A percentile compares a stretch with the other conserved stretches of the same genome.
Conservation (phyloP, 2,113 vertebrate genomes). For the Heterocephalus glaber region DNA sequence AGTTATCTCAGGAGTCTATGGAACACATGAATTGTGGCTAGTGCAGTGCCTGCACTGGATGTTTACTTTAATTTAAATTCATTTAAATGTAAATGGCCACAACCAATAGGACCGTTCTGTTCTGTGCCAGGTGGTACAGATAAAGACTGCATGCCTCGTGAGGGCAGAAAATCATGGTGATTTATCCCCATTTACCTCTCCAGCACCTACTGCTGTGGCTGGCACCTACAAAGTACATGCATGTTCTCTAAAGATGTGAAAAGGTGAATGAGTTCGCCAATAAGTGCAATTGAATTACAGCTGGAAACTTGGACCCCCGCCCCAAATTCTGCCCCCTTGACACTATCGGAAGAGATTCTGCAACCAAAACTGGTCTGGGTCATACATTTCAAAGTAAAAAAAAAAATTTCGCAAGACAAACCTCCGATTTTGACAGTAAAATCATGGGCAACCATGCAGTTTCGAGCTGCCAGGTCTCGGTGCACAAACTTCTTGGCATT, state of each 20-base stretch:
- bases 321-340: neutral
- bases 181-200: fast-evolving
- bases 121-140: fast-evolving
- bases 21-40: neutral
- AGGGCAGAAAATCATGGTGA: neutral
- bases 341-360: neutral
- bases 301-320: fast-evolving
- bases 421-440: conserved; percentile 98
- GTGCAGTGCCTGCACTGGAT: fast-evolving
- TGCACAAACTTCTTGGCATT: conserved; percentile 99
- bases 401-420: conserved; percentile 60
- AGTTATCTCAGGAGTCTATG: neutral
- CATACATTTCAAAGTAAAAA: neutral
- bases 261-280: neutral
- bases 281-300: neutral
- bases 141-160: neutral
- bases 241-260: neutral
- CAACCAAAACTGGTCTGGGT: neutral
- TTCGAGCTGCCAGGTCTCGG: conserved; percentile 96
- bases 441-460: conserved; percentile 99
- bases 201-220: neutral
- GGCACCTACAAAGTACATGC: fast-evolving
- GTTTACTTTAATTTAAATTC: neutral
- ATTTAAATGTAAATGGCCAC: neutral
- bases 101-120: neutral